A percentile compares a stretch with the other conserved stretches of the same genome.
Conservation (phyloP, 1,140 invertebrate genomes). For the Drosophila subobscura region DNA sequence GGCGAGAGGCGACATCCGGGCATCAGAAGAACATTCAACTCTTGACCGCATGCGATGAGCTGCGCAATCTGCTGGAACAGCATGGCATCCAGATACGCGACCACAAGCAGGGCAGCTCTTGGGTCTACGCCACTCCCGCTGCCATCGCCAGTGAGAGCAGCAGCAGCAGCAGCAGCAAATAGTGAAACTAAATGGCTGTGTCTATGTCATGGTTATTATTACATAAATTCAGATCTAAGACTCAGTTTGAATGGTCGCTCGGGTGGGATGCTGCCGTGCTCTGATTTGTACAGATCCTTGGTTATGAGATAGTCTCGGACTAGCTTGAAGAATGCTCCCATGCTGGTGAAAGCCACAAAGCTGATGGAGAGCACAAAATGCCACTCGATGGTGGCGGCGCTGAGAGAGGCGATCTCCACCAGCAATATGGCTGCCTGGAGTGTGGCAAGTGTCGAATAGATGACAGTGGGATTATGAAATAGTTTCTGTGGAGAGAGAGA, state of each 20-base stretch:
- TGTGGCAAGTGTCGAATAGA: slow-evolving; percentile 90
- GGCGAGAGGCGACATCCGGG: slow-evolving; percentile 84
- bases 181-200: not conserved
- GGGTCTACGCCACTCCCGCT: slow-evolving; percentile 74
- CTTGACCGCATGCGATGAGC: slow-evolving; percentile 89
- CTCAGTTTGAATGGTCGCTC: slow-evolving; percentile 34
- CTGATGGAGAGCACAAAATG: slow-evolving; percentile 94
- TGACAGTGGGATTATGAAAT: slow-evolving; percentile 93
- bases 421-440: slow-evolving; percentile 90
- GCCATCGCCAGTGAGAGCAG: slow-evolving; percentile 7
- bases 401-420: slow-evolving; percentile 90
- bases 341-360: slow-evolving; percentile 94
- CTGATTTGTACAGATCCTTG: slow-evolving; percentile 91
- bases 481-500: slow-evolving; percentile 87
- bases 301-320: slow-evolving; percentile 93
- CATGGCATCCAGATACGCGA: slow-evolving; percentile 88
- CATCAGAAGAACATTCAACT: slow-evolving; percentile 85
- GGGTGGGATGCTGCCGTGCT: slow-evolving; percentile 85
- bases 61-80: slow-evolving; percentile 87
- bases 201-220: slow-evolving; percentile 16
- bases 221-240: slow-evolving; percentile 47
- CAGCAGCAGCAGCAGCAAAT: slow-evolving; percentile 1
- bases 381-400: slow-evolving; percentile 91
- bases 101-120: slow-evolving; percentile 85
- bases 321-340: slow-evolving; percentile 95